phyloP scores from a whole-genome alignment of 2,888 invertebrate species.

The Agriopis leucophaearia region DNA sequence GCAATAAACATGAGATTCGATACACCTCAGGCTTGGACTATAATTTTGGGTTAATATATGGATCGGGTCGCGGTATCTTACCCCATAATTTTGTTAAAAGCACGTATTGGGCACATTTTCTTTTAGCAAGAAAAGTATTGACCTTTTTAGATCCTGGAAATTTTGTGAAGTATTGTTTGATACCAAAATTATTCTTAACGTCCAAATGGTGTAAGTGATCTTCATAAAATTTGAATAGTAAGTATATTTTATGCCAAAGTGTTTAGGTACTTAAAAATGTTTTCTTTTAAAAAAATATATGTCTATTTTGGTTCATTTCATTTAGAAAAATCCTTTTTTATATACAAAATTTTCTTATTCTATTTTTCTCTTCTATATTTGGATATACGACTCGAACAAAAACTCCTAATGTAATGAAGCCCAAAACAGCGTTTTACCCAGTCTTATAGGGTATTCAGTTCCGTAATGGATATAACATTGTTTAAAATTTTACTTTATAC shows the following conservation, averaged over 20 bases:
- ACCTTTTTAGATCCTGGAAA: not conserved
- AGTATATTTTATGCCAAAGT: no score
- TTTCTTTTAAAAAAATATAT: not conserved
- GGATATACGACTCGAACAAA: conserved; percentile 6
- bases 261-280: not conserved
- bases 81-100: not conserved
- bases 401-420: conserved; percentile 20
- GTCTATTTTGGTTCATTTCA: not conserved
- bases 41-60: conserved; percentile 21
- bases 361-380: not conserved
- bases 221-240: no score
- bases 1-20: conserved; percentile 42
- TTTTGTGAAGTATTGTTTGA: not conserved
- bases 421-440: conserved; percentile 13
- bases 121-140: conserved; percentile 13
- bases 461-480: not conserved
- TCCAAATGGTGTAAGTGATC: no score
- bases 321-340: not conserved
- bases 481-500: conserved; percentile 23
- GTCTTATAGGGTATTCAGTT: not conserved
- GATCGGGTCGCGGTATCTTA: not conserved
- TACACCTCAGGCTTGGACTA: conserved; percentile 27
- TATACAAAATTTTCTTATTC: not conserved
- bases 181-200: not conserved
- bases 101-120: conserved; percentile 16